Evolutionary conservation across 1,140 invertebrate genomes (phyloP).

Genomic region (Caerostris darwini): DNA sequence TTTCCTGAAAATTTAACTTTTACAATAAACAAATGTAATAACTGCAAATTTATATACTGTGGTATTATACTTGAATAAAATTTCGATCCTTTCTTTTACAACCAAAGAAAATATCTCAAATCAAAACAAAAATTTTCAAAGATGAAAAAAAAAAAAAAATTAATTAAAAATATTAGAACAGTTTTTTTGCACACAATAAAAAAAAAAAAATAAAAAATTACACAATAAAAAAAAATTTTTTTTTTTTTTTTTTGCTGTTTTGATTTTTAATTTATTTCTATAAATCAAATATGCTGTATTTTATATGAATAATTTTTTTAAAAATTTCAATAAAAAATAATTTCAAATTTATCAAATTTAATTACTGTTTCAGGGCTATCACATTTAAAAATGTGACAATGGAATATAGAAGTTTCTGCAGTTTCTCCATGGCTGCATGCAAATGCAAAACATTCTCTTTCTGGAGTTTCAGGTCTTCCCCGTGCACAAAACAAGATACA

Average conservation of each 20-base stretch:
- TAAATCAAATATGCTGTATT: background rate
- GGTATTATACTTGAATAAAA: too few relatives aligned
- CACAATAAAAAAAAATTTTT: background rate
- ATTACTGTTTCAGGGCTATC: slow-evolving; percentile 98
- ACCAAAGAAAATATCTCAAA: too few relatives aligned
- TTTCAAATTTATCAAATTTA: slow-evolving; percentile 79
- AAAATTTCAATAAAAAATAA: background rate
- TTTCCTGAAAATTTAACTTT: too few relatives aligned
- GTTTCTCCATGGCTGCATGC: slow-evolving; percentile 96
- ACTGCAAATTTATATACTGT: too few relatives aligned
- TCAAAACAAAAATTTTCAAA: too few relatives aligned
- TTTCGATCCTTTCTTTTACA: too few relatives aligned
- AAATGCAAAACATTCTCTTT: slow-evolving; percentile 97
- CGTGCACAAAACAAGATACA: slow-evolving; percentile 97
- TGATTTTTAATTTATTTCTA: background rate
- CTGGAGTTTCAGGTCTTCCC: slow-evolving; percentile 90
- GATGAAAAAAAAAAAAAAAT: too few relatives aligned
- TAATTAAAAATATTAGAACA: background rate
- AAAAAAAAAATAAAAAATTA: background rate
- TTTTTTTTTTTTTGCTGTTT: too few relatives aligned
- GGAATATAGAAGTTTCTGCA: slow-evolving; percentile 93
- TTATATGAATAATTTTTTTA: background rate
- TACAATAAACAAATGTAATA: too few relatives aligned
- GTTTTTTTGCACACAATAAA: background rate
- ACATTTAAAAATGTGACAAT: slow-evolving; percentile 98